phyloP scores from a whole-genome alignment of 2,888 invertebrate species.

The Pristionchus maxplancki region DNA sequence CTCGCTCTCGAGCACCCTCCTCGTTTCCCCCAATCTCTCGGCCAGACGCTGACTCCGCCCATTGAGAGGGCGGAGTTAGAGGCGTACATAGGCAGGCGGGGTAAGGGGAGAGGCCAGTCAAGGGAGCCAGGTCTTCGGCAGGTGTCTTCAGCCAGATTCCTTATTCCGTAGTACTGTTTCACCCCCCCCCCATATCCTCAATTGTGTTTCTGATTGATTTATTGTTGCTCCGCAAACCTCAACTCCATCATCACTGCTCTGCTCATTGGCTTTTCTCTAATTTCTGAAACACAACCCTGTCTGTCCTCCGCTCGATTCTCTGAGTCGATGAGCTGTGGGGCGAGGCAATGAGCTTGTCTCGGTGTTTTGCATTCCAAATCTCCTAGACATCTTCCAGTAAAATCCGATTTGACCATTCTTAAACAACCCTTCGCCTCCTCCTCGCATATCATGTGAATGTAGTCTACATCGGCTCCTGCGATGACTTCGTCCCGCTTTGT shows the following conservation, averaged over 20 bases:
- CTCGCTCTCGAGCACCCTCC: background rate
- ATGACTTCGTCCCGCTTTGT: too few relatives aligned
- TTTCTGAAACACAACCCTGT: background rate
- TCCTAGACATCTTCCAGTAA: background rate
- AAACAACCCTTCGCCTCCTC: too few relatives aligned
- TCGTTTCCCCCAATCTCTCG: background rate
- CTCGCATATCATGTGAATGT: too few relatives aligned
- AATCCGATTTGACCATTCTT: too few relatives aligned
- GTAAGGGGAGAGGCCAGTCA: background rate
- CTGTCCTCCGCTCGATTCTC: background rate
- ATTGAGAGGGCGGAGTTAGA: background rate
- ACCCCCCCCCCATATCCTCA: background rate
- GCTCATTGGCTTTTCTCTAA: background rate
- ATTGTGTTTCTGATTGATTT: too few relatives aligned
- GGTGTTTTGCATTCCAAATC: background rate
- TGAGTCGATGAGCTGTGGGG: too few relatives aligned
- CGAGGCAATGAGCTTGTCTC: too few relatives aligned
- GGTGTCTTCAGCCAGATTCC: too few relatives aligned
- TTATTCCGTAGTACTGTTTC: background rate
- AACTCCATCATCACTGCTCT: background rate
- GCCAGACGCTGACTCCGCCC: background rate
- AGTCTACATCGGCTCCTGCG: too few relatives aligned
- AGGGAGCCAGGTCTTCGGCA: too few relatives aligned
- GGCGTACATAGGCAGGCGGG: background rate
- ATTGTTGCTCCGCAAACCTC: too few relatives aligned